A percentile compares a stretch with the other conserved stretches of the same genome.
Evolutionary conservation across 2,113 vertebrate genomes (phyloP).

Genomic region (Microcebus ravelobensis): DNA sequence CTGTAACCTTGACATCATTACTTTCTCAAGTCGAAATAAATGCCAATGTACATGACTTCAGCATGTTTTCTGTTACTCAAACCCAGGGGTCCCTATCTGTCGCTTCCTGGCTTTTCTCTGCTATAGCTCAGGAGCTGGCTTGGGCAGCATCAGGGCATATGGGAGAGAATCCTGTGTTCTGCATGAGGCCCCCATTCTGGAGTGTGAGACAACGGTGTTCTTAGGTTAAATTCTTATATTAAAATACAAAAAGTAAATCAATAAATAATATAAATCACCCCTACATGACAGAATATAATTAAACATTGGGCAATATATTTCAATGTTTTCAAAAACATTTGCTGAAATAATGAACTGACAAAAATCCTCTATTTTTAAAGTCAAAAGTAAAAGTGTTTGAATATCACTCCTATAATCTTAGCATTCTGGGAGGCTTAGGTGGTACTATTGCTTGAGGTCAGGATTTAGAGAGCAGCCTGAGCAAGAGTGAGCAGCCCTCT

Average conservation of each 20-base stretch:
- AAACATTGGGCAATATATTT: too few relatives aligned
- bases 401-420: too few relatives aligned
- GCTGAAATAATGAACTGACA: too few relatives aligned
- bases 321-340: too few relatives aligned
- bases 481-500: too few relatives aligned
- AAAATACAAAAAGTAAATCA: background rate
- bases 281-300: too few relatives aligned
- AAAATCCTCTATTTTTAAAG: too few relatives aligned
- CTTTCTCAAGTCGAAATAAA: background rate
- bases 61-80: background rate
- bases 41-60: background rate
- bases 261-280: background rate
- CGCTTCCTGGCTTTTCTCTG: background rate
- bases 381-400: too few relatives aligned
- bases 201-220: background rate
- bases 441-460: too few relatives aligned
- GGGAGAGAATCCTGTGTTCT: background rate
- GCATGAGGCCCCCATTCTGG: background rate
- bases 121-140: background rate
- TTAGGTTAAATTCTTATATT: background rate
- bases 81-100: background rate
- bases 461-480: too few relatives aligned
- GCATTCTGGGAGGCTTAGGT: too few relatives aligned
- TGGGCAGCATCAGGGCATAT: background rate
- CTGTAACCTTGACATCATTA: background rate